Base-by-base conservation (phyloP, 2,888 invertebrate genomes). In the Ophion obscuratus region DNA sequence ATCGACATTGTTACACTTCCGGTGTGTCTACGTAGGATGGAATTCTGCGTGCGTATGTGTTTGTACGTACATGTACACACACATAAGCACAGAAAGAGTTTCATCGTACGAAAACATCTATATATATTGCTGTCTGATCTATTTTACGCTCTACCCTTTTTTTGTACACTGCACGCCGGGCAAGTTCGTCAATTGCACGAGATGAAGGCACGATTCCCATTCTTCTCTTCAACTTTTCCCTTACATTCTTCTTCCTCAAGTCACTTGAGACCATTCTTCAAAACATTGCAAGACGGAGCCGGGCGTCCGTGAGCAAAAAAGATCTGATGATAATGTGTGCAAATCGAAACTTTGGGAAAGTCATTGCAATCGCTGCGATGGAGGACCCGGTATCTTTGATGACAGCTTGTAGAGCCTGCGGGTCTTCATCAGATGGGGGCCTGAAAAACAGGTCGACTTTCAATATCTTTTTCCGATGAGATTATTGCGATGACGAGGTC, bases 1-100 rank as follows among this genome's bases (percentile, higher is more conserved):
- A 90, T 89, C 89, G 90, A 90, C 92, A 90, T 91, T 91, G 91
- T 92, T 91, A 91, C 89, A 89, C 89, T 88, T 87, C 87, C 89
- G 84, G 87, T 83, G 87, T 90, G 88, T 86, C 86, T 87, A 44
- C 76, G 74, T 86, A 77, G 73, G 59, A 68, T 85, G 78, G 62
- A 83, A 83, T 83, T 86, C 86, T 70, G 67, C 53, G 61, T 68
- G 44, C 40, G 66, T 59, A 59, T 31, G 17, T 67, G 24, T 61
- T 44, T 27, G 4, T 61, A n/a, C 9, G 24, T 36, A 5, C 5
- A 40, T 40, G 7, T 40, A 40, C 7, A 40, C 9, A 40, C 40
- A 40, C n/a, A 47, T 14, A 14, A 10, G 14, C 47, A 11, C 47
- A 14, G 14, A 14, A 0, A 47, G 1, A 47, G 3, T 14, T 47